A percentile compares a stretch with the other conserved stretches of the same genome.
These are phyloP conservation scores for Piliocolobus tephrosceles DNA, from an alignment of 2,113 vertebrate genomes.

Conservation along the genomic window DNA sequence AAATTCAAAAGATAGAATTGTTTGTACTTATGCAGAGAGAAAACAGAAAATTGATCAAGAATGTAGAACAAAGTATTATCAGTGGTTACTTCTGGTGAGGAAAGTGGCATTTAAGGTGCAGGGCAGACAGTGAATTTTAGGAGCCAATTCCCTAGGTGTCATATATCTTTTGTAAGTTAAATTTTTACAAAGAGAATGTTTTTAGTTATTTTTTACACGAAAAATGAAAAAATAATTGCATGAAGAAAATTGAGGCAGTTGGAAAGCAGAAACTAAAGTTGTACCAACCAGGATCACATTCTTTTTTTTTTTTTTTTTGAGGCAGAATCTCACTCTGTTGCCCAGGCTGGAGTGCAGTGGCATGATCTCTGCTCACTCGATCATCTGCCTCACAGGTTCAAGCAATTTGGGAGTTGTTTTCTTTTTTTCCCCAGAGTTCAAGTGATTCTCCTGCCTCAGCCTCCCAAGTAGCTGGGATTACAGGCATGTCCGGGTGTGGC, in stretches of 20 bases:
- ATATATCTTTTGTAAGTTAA: constrained; percentile 4
- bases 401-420: no score
- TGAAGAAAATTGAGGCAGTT: neutral
- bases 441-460: no score
- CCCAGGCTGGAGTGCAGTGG: no score
- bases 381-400: no score
- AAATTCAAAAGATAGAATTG: constrained; percentile 27
- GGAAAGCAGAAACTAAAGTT: constrained; percentile 27
- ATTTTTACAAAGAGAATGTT: constrained; percentile 1
- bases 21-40: neutral
- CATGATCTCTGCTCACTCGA: no score
- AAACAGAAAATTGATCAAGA: neutral
- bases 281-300: neutral
- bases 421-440: no score
- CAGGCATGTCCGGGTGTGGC: no score
- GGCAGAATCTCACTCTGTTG: no score
- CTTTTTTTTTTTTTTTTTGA: no score
- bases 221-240: neutral
- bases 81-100: neutral
- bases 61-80: neutral
- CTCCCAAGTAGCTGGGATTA: no score
- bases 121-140: neutral
- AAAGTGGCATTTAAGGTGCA: neutral
- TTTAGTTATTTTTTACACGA: neutral
- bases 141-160: neutral